These are phyloP conservation scores for Coregonus suidteri DNA, from an alignment of 2,797 vertebrate genomes.

Conservation along the genomic window DNA sequence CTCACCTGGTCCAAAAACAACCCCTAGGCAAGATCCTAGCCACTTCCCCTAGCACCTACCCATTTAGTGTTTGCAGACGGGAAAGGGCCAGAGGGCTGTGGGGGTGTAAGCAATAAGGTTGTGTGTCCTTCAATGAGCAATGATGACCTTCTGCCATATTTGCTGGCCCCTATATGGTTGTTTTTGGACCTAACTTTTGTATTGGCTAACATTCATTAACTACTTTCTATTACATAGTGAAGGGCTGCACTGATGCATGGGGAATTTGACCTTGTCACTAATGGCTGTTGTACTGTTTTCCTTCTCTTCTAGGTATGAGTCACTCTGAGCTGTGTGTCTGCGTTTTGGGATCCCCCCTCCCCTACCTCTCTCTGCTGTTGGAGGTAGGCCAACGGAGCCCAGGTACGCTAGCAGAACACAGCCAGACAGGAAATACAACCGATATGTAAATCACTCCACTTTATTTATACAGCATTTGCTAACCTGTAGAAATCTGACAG, in stretches of 20 bases:
- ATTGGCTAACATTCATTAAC: not conserved
- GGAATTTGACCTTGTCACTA: not conserved
- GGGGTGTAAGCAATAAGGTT: too few species aligned
- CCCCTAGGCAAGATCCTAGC: not conserved
- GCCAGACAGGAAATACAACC: not conserved
- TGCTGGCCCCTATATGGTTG: not conserved
- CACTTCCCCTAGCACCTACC: not conserved
- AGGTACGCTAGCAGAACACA: slow-evolving; percentile 52
- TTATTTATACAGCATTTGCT: not conserved
- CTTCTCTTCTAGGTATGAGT: slow-evolving; percentile 17
- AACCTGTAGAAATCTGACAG: not conserved
- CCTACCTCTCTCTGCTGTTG: slow-evolving; percentile 70
- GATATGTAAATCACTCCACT: not conserved
- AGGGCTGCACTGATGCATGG: not conserved
- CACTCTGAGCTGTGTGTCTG: slow-evolving; percentile 68
- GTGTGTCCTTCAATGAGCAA: too few species aligned
- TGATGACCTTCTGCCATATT: too few species aligned
- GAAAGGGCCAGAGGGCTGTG: too few species aligned
- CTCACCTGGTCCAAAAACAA: slow-evolving; percentile 1
- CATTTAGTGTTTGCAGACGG: too few species aligned
- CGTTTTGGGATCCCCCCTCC: slow-evolving; percentile 70
- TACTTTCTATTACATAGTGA: not conserved
- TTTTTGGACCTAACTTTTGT: not conserved
- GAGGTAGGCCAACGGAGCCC: slow-evolving; percentile 72
- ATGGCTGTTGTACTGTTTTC: not conserved